Base-by-base conservation (phyloP, 2,797 vertebrate genomes). In the Falco concolor region DNA sequence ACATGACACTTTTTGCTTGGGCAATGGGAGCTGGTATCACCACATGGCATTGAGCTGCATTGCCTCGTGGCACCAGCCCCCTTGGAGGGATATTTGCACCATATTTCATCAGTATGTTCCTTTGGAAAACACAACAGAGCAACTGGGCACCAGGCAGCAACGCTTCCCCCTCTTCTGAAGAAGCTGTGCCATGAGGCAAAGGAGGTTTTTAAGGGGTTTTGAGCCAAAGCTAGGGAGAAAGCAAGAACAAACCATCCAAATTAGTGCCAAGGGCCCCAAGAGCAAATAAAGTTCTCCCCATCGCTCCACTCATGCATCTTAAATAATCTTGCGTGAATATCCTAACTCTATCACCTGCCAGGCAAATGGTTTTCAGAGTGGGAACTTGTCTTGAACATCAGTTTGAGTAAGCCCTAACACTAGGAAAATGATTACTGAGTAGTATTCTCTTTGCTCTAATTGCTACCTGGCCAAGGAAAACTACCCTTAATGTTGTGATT, bases 1-100 rank as follows among this genome's bases (percentile, higher is more conserved):
- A 30, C 10, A 3, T 16, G 34, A 38, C 0, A 0, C 5, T 34
- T 80, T 79, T 70, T 45, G 4, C 12, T 50, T 54, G 73, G 42
- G 36, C 1, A 1, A 15, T 4, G 14, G 34, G 30, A 68, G 45
- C 34, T 78, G 28, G 8, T 49, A 42, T 49, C 28, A 84, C 36
- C 50, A 72, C n/a, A 65, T 1, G n/a, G 65, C n/a, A 45, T 15
- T 64, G n/a, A 75, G 22, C 25, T 79, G 70, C 59, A 36, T 22
- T 60, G 32, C 53, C 18, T 70, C 1, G 0, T 44, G 54, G 52
- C 79, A 93, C 14, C 53, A 75, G 57, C 21, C 15, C 53, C 24
- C 50, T 75, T 40, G 24, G 38, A 92, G 45, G 19, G 34, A 32
- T 70, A 57, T 68, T 56, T 78, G 38, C 54, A 61, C 32, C 1